Percentiles rank a stretch among this genome's conserved stretches.
phyloP scores from a whole-genome alignment of 2,797 vertebrate species.

The Thripadectes ignobilis region DNA sequence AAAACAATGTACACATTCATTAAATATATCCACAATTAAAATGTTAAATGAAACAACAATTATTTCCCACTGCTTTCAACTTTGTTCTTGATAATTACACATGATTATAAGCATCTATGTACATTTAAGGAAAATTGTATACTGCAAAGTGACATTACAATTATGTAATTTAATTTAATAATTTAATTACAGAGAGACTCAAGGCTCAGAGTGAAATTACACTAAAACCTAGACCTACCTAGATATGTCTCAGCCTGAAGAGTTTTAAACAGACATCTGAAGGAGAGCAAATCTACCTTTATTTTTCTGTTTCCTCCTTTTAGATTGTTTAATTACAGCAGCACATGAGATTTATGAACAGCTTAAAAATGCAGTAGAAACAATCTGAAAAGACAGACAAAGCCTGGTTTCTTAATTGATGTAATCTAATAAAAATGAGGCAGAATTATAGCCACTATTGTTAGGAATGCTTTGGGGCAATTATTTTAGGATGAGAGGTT shows the following conservation, averaged over 20 bases:
- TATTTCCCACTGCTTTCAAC: neutral
- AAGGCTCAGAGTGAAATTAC: neutral
- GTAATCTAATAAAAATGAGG: conserved; percentile 54
- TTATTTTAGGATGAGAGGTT: neutral
- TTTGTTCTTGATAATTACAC: conserved; percentile 12
- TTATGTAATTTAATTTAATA: conserved; percentile 17
- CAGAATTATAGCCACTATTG: conserved; percentile 36
- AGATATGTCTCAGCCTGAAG: neutral
- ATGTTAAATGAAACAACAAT: conserved; percentile 1
- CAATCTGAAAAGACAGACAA: conserved; percentile 29
- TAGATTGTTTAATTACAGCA: conserved; percentile 17
- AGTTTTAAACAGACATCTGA: neutral
- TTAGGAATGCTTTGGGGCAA: conserved; percentile 30
- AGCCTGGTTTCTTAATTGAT: conserved; percentile 51
- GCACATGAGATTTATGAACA: conserved; percentile 17
- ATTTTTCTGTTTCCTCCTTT: neutral
- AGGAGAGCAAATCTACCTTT: neutral
- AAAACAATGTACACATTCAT: neutral
- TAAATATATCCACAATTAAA: neutral
- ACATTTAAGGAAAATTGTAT: neutral
- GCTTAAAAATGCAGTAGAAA: conserved; percentile 30
- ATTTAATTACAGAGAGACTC: neutral
- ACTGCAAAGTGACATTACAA: neutral
- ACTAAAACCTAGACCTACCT: neutral
- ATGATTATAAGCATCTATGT: neutral